phyloP scores from a whole-genome alignment of 2,797 vertebrate species.

The Phataginus tetradactyla region DNA sequence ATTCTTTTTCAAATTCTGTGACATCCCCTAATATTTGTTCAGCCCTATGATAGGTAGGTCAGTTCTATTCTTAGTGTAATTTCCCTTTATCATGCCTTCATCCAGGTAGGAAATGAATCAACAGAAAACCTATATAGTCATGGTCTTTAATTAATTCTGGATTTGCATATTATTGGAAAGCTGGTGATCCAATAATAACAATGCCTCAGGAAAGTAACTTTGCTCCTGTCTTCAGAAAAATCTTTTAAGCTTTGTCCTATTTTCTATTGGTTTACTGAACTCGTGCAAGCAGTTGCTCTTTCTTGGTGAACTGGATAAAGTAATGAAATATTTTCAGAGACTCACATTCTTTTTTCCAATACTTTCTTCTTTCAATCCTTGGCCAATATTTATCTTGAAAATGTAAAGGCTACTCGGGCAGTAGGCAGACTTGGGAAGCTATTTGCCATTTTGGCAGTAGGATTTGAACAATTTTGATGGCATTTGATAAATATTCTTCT shows the following conservation, averaged over 20 bases:
- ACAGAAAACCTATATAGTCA: neutral
- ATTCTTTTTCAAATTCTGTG: neutral
- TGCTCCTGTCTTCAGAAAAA: neutral
- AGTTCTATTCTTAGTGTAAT: neutral
- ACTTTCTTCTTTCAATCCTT: slow-evolving; percentile 3
- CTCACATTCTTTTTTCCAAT: neutral
- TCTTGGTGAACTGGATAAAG: neutral
- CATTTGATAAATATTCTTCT: neutral
- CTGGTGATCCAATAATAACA: neutral
- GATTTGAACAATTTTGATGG: slow-evolving; percentile 54
- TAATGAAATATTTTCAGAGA: slow-evolving; percentile 34
- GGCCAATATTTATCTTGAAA: slow-evolving; percentile 61
- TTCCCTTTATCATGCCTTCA: neutral
- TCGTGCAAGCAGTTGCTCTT: neutral
- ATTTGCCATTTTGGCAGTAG: neutral
- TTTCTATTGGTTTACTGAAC: neutral
- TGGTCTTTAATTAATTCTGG: slow-evolving; percentile 38
- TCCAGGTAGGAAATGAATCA: neutral
- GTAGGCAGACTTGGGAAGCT: neutral
- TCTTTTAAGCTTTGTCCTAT: neutral
- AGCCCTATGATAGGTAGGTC: neutral
- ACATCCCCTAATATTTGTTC: neutral
- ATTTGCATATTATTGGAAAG: slow-evolving; percentile 1
- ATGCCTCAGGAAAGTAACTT: neutral
- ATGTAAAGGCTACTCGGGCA: neutral